Base-by-base conservation (phyloP, 2,797 vertebrate species). In the Danio jaintianensis region DNA sequence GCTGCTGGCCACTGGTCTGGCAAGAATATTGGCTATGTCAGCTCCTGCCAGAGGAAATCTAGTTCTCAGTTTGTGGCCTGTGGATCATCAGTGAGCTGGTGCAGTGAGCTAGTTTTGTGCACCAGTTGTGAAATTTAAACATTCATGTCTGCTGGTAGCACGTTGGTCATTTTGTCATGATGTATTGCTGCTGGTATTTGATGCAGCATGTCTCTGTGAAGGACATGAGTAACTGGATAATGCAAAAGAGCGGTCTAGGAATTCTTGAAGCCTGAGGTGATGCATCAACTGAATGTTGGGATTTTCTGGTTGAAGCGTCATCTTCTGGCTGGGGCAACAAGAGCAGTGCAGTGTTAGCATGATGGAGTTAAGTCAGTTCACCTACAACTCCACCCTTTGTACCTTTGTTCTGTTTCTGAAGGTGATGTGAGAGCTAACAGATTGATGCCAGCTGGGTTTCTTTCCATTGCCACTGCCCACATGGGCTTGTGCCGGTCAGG, bases 11-110 rank as follows among this genome's bases (percentile, higher is more conserved):
- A 69, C 11, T 40, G 10, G 43, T 20, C 13, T 22, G 53, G 29
- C n/a, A 40, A 68, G n/a, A 45, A 68, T 78, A 68, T 68, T 53
- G 43, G n/a, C 42, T 53, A 52, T 64, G 47, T 75, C 47, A 64
- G 48, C 48, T 63, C n/a, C 52, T 56, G 62, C 48, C 38, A 43
- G 10, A 55, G 15, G 6, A 77, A 13, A 77, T 22, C 4, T 9
- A 64, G n/a, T 63, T 68, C 5, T n/a, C 18, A 11, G 8, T 43
- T 55, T 29, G 48, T 52, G 29, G 38, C 48, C 61, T 55, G 8
- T 55, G 13, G 53, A 73, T 73, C 45, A n/a, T 72, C 29, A 29
- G 29, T 29, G 29, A 29, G 29, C 8, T 58, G 38, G 36, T 42
- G 48, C 12, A 29, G 29, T 29, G 29, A 42, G 7, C 3, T 47